Evolutionary conservation across 2,888 invertebrate genomes (phyloP).

Genomic region (Apoda limacodes): DNA sequence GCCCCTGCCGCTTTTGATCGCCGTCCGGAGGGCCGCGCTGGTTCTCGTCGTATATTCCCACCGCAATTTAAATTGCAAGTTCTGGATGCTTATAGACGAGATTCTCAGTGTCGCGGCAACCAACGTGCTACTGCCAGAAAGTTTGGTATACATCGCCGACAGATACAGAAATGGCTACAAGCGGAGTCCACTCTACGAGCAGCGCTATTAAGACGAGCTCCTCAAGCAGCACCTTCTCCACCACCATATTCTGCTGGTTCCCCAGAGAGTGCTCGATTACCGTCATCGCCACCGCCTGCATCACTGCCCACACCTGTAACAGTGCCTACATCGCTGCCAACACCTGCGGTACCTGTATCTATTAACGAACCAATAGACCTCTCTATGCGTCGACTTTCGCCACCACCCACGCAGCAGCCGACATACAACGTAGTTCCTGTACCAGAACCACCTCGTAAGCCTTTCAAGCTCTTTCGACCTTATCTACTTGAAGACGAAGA

Average conservation of each 20-base stretch:
- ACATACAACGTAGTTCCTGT: constrained; percentile 32
- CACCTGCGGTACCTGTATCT: constrained; percentile 30
- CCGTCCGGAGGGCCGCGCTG: constrained; percentile 73
- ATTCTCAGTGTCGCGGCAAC: constrained; percentile 89
- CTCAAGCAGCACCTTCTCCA: constrained; percentile 60
- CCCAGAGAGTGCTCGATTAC: constrained; percentile 54
- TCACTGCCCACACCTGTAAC: constrained; percentile 37
- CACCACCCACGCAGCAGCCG: constrained; percentile 41
- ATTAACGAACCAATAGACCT: constrained; percentile 47
- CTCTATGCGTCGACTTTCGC: constrained; percentile 43
- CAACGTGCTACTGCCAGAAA: constrained; percentile 91
- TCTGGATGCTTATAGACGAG: constrained; percentile 86
- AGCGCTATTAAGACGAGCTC: constrained; percentile 69
- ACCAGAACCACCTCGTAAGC: constrained; percentile 61
- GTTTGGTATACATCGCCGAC: constrained; percentile 89
- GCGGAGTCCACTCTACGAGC: constrained; percentile 83
- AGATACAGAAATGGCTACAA: constrained; percentile 94
- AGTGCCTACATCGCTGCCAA: constrained; percentile 24
- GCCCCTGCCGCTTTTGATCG: constrained; percentile 60
- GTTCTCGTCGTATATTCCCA: constrained; percentile 88
- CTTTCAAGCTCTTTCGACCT: constrained; percentile 82
- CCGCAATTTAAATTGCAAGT: constrained; percentile 92
- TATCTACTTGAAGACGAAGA: constrained; percentile 75
- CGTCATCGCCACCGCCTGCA: constrained; percentile 49
- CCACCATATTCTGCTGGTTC: constrained; percentile 56